Evolutionary conservation across 2,113 vertebrate genomes (phyloP), one percentile per base, ranked within the genome.

Genomic region (Miniopterus natalensis): DNA sequence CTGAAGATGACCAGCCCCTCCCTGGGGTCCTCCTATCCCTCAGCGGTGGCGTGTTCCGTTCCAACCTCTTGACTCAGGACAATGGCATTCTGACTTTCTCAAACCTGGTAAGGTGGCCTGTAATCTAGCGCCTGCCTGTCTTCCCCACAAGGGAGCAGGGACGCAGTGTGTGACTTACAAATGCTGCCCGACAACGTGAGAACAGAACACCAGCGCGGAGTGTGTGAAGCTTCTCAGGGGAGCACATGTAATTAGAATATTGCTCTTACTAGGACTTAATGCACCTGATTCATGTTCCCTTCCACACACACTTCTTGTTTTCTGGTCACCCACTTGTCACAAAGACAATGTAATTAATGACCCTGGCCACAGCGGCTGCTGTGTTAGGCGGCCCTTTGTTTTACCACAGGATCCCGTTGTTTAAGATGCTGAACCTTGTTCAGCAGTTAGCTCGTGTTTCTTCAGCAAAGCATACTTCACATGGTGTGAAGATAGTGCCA

Each of bases 21-120:
- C 99, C 99, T 0, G 99, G 99, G 29, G 99, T 99, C 73, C 99
- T 99, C 18, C 71, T 99, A 70, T 99, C 99, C 77, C 99, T 99
- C 92, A 99, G 99, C 0, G 99, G 99, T 29, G 99, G 99, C 1
- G 97, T 99, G 88, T 99, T 99, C 90, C 99, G 99, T 14, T 99
- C 99, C 95, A 99, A 99, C 97, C 98, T 99, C 86, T 96, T 99
- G 94, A 99, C 99, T 1, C 99, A 99, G 97, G 99, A 99, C 75
- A 99, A 99, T 0, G 99, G 99, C 85, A 98, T 99, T 90, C 98
- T 99, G 92, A 99, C 99, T 0, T 99, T 99, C 53, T 99, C 99
- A 93, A 99, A 99, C 97, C 98, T 99, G 99, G 99, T 99, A 97
- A 79, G 84, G 90, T 21, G 20, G 29, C 66, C 42, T 7, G 12